phyloP scores from a whole-genome alignment of 2,797 vertebrate species.

The Pseudocheirus occidentalis region DNA sequence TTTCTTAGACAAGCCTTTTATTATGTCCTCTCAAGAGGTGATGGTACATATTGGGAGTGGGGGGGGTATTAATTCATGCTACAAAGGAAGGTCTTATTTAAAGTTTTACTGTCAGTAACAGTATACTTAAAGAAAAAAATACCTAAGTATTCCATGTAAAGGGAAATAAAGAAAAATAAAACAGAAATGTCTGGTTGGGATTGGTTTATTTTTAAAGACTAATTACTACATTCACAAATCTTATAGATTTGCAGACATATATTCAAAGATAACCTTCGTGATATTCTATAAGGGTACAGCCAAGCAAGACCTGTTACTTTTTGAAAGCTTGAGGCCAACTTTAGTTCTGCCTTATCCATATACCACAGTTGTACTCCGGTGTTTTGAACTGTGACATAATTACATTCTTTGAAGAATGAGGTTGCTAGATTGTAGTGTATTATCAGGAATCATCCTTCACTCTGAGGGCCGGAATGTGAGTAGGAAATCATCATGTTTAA shows the following conservation, averaged over 20 bases:
- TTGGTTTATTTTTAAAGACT: not conserved
- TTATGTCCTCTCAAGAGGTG: constrained; percentile 50
- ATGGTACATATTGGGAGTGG: constrained; percentile 48
- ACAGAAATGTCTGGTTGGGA: not conserved
- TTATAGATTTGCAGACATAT: not conserved
- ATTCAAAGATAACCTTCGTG: not conserved
- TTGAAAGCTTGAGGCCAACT: not conserved
- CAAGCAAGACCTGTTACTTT: not conserved
- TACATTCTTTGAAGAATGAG: not conserved
- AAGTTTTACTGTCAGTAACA: constrained; percentile 67
- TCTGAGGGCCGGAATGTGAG: not conserved
- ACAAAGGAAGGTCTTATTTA: constrained; percentile 69
- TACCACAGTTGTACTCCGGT: not conserved
- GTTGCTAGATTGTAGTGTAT: not conserved
- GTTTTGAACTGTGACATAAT: not conserved
- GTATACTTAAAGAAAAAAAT: constrained; percentile 54
- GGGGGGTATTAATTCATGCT: constrained; percentile 44
- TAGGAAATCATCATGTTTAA: not conserved
- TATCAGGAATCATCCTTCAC: not conserved
- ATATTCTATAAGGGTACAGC: not conserved
- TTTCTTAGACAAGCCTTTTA: constrained; percentile 59
- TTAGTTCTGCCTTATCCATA: not conserved
- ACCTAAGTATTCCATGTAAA: constrained; percentile 1
- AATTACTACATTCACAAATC: not conserved
- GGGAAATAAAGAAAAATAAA: constrained; percentile 28